Percentiles rank a stretch among this genome's conserved stretches.
Evolutionary conservation across 1,140 invertebrate genomes (phyloP).

Genomic region (Doryteuthis pealeii): DNA sequence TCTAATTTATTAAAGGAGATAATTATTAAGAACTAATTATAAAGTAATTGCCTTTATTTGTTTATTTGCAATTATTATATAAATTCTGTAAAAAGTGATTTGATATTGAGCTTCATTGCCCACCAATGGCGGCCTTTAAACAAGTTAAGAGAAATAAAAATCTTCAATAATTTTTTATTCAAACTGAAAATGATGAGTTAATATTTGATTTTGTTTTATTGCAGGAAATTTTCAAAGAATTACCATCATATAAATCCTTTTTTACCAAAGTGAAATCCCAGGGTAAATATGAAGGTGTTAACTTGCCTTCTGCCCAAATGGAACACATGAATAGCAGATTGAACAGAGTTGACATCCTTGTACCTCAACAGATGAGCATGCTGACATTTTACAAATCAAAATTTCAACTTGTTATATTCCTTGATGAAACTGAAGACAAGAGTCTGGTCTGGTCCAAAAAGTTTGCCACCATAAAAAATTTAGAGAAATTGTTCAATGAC

Average conservation of each 20-base stretch:
- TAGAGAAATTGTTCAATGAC: constrained; percentile 80
- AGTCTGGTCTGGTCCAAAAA: constrained; percentile 85
- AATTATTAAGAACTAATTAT: too few species aligned
- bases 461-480: constrained; percentile 81
- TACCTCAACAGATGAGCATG: constrained; percentile 37
- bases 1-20: too few species aligned
- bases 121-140: too few species aligned
- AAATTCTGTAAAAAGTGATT: too few species aligned
- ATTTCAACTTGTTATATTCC: constrained; percentile 70
- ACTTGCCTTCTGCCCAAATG: constrained; percentile 75
- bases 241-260: constrained; percentile 74
- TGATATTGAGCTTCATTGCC: too few species aligned
- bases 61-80: too few species aligned
- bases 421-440: constrained; percentile 86
- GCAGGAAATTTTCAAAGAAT: constrained; percentile 79
- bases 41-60: too few species aligned
- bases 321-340: constrained; percentile 77
- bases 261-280: constrained; percentile 66
- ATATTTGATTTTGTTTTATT: too few species aligned
- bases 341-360: constrained; percentile 53
- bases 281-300: constrained; percentile 50
- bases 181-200: too few species aligned
- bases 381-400: constrained; percentile 52
- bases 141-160: too few species aligned
- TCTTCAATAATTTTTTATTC: too few species aligned